Conservation (phyloP, 2,113 vertebrate species). For the Calyptommatus sinebrachiatus region DNA sequence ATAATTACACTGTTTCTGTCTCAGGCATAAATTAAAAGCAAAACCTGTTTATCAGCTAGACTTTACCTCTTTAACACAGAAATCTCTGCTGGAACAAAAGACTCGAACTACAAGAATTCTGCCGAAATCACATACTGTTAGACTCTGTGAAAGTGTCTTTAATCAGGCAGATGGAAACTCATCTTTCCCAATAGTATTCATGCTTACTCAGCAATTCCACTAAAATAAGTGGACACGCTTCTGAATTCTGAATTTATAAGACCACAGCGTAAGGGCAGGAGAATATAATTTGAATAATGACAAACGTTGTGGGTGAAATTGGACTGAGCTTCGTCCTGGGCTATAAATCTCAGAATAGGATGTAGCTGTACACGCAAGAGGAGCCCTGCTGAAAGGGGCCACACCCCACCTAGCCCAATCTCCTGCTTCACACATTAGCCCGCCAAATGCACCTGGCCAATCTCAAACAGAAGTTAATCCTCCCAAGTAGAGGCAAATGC, state of each 20-base stretch:
- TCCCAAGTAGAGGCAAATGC: too few species aligned
- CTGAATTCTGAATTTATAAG: not conserved
- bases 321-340: too few species aligned
- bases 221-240: not conserved
- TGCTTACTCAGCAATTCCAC: not conserved
- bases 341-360: too few species aligned
- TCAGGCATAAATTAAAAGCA: not conserved
- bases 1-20: not conserved
- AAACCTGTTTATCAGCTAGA: not conserved
- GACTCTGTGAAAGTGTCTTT: not conserved
- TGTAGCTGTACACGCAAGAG: too few species aligned
- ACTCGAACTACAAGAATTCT: constrained; percentile 1
- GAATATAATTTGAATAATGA: not conserved
- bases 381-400: too few species aligned
- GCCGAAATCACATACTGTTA: not conserved
- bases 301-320: not conserved
- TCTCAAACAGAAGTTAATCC: too few species aligned
- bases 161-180: not conserved
- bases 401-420: too few species aligned
- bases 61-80: not conserved
- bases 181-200: not conserved
- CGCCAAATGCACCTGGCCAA: too few species aligned
- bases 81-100: not conserved
- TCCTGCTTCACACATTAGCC: too few species aligned
- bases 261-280: not conserved